Conservation (phyloP, 2,888 invertebrate genomes). For the Drosophila paucipuncta region DNA sequence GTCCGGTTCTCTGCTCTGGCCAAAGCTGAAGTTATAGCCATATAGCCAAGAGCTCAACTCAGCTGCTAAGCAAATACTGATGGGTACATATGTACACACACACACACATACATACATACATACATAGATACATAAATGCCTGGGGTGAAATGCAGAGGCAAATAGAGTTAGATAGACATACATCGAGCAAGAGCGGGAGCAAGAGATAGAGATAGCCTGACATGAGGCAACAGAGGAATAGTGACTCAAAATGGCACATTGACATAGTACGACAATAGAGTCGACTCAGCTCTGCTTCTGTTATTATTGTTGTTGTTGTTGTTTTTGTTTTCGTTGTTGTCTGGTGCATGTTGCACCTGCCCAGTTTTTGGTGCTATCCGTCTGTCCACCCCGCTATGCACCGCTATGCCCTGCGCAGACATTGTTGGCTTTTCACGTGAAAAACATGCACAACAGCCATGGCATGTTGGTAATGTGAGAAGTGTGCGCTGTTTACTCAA, state of each 20-base stretch:
- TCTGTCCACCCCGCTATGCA: not conserved
- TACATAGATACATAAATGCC: conserved; percentile 44
- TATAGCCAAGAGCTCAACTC: conserved; percentile 11
- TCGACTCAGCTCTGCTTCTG: conserved; percentile 3
- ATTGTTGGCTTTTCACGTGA: conserved; percentile 62
- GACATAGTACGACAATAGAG: conserved; percentile 51
- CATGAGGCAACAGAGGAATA: conserved; percentile 14
- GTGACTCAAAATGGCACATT: conserved; percentile 57
- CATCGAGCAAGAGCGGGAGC: conserved; percentile 7
- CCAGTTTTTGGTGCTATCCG: conserved; percentile 30
- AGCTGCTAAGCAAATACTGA: conserved; percentile 67
- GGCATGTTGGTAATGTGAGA: conserved; percentile 62
- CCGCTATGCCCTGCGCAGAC: conserved; percentile 7
- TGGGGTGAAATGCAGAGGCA: conserved; percentile 62
- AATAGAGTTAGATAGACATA: conserved; percentile 21
- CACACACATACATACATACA: not conserved
- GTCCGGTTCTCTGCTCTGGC: conserved; percentile 4
- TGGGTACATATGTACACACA: conserved; percentile 23
- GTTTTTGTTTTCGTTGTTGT: conserved; percentile 13
- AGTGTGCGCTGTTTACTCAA: conserved; percentile 48
- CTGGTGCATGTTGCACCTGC: conserved; percentile 75
- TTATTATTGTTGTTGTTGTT: conserved; percentile 12
- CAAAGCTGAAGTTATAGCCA: conserved; percentile 14
- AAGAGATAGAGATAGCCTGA: conserved; percentile 4
- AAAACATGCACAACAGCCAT: conserved; percentile 48